Evolutionary conservation across 1,140 invertebrate genomes (phyloP).

Genomic region (Onthophagus taurus): DNA sequence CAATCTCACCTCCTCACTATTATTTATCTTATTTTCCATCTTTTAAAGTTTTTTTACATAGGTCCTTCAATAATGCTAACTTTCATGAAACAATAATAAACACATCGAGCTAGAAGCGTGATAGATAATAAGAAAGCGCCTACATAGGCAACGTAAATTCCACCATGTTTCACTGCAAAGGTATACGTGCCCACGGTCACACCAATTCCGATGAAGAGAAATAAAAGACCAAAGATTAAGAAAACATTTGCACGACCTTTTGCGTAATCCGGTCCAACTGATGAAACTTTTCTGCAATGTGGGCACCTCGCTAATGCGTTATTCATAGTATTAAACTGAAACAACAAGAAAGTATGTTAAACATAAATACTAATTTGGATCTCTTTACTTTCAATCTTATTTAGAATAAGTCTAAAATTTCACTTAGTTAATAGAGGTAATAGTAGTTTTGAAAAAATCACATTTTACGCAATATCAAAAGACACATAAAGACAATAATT

Average conservation of each 20-base stretch:
- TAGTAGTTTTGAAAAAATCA: too few species aligned
- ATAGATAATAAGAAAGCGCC: conserved; percentile 67
- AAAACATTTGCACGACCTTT: conserved; percentile 69
- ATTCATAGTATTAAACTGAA: conserved; percentile 86
- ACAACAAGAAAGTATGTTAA: too few species aligned
- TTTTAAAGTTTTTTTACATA: too few species aligned
- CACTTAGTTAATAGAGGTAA: too few species aligned
- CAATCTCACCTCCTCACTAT: too few species aligned
- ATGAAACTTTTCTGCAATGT: conserved; percentile 89
- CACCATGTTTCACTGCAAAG: conserved; percentile 53
- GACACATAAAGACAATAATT: too few species aligned
- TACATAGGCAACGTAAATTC: conserved; percentile 76
- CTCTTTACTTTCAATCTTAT: too few species aligned
- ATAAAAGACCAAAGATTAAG: conserved; percentile 64
- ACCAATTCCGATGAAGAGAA: conserved; percentile 64
- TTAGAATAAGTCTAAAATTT: too few species aligned
- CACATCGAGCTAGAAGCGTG: conserved; percentile 62
- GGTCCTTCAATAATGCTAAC: conserved; percentile 78
- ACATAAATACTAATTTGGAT: too few species aligned
- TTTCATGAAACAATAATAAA: conserved; percentile 86
- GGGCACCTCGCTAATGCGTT: conserved; percentile 93
- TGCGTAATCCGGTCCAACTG: conserved; percentile 78
- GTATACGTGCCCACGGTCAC: conserved; percentile 57
- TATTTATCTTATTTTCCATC: too few species aligned
- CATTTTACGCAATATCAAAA: too few species aligned